phyloP scores from a whole-genome alignment of 2,113 vertebrate genomes.

The Phylloscopus whistleri region DNA sequence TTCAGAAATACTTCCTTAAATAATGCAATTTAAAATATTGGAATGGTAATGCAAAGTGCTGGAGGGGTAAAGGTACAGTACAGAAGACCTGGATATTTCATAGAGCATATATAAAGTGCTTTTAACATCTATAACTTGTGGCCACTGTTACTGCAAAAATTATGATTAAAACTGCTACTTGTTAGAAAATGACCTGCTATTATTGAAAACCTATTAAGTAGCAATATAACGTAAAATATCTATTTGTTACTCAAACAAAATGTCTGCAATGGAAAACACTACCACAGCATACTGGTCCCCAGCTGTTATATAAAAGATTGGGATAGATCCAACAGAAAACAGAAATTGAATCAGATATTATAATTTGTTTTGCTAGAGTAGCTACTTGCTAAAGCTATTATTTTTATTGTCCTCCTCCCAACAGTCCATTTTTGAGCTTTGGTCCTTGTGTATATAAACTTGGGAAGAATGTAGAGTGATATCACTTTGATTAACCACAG shows the following conservation, averaged over 20 bases:
- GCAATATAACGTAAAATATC: neutral
- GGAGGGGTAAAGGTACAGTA: neutral
- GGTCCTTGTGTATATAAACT: neutral
- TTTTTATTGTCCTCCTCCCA: neutral
- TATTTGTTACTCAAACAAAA: neutral
- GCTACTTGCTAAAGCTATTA: neutral
- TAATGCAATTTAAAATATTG: neutral
- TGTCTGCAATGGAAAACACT: neutral
- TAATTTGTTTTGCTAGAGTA: neutral
- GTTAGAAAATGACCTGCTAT: neutral
- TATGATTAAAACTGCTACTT: neutral
- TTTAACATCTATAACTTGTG: neutral
- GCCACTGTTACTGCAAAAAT: neutral
- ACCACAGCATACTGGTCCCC: neutral
- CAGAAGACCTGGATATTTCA: neutral
- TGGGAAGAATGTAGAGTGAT: neutral
- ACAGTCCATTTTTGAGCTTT: neutral
- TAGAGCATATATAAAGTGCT: neutral
- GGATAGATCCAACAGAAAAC: neutral
- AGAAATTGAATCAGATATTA: neutral
- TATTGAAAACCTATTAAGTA: neutral
- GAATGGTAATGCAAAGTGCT: neutral
- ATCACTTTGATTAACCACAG: neutral
- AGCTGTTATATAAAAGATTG: neutral
- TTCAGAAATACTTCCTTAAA: neutral